Evolutionary conservation across 2,113 vertebrate genomes (phyloP).

Genomic region (Madoqua kirkii): DNA sequence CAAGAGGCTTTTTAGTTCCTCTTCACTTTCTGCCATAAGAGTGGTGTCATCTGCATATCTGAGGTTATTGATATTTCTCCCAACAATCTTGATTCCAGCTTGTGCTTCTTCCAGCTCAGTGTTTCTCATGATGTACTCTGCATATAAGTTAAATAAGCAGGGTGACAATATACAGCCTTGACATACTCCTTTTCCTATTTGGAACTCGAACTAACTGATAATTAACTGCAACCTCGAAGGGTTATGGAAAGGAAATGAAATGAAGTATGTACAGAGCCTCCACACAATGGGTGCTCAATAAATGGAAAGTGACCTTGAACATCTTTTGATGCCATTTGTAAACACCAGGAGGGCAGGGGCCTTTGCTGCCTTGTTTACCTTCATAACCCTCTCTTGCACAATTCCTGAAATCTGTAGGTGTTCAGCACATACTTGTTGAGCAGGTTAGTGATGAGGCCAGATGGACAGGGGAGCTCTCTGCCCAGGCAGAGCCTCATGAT

Average conservation of each 20-base stretch:
- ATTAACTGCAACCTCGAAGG: no score
- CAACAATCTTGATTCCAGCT: no score
- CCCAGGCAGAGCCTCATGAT: background rate
- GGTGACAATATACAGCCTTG: no score
- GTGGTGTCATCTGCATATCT: no score
- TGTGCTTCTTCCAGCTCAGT: no score
- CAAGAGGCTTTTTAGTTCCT: no score
- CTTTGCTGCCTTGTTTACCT: background rate
- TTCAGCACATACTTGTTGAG: background rate
- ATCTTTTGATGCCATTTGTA: background rate
- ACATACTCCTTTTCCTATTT: no score
- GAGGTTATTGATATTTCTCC: no score
- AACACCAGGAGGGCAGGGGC: background rate
- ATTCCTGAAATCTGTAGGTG: background rate
- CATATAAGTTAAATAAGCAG: no score
- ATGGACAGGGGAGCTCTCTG: background rate
- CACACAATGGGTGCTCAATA: background rate
- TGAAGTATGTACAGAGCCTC: background rate
- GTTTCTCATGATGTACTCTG: no score
- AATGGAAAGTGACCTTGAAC: background rate
- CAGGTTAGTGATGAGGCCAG: background rate
- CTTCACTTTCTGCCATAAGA: no score
- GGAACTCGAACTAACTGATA: background rate
- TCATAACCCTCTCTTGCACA: rapidly evolving
- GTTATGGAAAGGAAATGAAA: background rate